Evolutionary conservation across 2,797 vertebrate genomes (phyloP), one percentile per base, ranked within the genome.

Genomic region (Acrossocheilus fasciatus): DNA sequence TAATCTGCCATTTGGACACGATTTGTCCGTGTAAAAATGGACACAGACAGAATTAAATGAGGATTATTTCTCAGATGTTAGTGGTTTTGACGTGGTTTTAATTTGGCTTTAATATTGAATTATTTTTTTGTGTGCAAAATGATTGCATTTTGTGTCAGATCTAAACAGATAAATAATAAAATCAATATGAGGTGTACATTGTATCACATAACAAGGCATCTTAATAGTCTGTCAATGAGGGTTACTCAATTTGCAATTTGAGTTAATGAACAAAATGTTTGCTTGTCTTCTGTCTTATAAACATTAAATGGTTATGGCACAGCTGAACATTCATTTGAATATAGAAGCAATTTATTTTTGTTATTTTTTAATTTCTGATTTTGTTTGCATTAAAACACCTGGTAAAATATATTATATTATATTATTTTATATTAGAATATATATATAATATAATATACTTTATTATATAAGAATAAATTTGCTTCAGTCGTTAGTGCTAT

Each of bases 1-100:
- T 54, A 39, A 8, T 70, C 34, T 43, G 41, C 11, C 41, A 47
- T 47, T 47, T 64, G 4, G 15, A 66, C 41, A 66, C 3, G 12
- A 66, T 66, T 30, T 66, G 39, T 80, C 23, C 39, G 4, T 62
- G 54, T 20, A 66, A 45, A 66, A 80, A 66, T 80, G 39, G n/a
- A 59, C 34, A 72, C 23, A 62, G 54, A 59, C 36, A 59, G 23
- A 62, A 62, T 30, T 15, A 18, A 30, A 64, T 45, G n/a, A 45
- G 77, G 4, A 80, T 66, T 47, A n/a, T 82, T 57, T 82, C 23
- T 82, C 20, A 82, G 30, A 36, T 30, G 36, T 14, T 82, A 72
- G 39, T 82, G 47, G 36, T 26, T 82, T 41, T 73, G 39, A 59
- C 36, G 20, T 3, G 2, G 17, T 34, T 83, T 83, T 62, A 43